A percentile compares a stretch with the other conserved stretches of the same genome.
phyloP scores from a whole-genome alignment of 2,888 invertebrate species.

The Lacanobia oleracea region DNA sequence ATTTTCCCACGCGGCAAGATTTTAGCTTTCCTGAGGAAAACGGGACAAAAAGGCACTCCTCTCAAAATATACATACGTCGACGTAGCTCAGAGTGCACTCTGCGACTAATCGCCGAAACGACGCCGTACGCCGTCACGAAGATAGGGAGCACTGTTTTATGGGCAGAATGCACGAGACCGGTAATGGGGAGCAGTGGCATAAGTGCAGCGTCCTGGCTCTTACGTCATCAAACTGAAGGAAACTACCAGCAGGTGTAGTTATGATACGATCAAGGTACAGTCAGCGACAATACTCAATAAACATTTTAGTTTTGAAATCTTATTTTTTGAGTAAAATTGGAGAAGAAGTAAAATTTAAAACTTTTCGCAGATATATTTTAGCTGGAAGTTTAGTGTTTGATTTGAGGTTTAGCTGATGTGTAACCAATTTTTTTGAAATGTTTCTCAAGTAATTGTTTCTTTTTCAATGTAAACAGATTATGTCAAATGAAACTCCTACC shows the following conservation, averaged over 20 bases:
- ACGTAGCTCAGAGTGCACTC: slow-evolving; percentile 33
- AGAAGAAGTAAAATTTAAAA: no score
- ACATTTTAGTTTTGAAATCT: no score
- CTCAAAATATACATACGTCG: slow-evolving; percentile 6
- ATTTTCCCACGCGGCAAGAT: not conserved
- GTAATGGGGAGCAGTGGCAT: slow-evolving; percentile 23
- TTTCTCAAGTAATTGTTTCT: no score
- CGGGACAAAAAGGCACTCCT: not conserved
- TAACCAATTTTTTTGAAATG: no score
- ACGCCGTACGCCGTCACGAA: slow-evolving; percentile 34
- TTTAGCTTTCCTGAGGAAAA: slow-evolving; percentile 3
- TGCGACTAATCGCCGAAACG: slow-evolving; percentile 42
- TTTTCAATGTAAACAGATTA: no score
- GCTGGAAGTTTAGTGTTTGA: no score
- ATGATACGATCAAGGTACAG: not conserved
- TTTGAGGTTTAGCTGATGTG: no score
- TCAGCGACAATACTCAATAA: no score
- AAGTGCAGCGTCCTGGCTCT: slow-evolving; percentile 3
- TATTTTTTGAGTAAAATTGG: no score
- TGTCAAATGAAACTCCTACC: no score
- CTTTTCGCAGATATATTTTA: no score
- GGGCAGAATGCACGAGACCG: slow-evolving; percentile 32
- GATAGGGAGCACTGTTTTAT: slow-evolving; percentile 34
- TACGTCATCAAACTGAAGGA: not conserved
- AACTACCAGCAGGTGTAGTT: not conserved